Evolutionary conservation across 2,888 invertebrate genomes (phyloP).

Genomic region (Conchocele bisecta): DNA sequence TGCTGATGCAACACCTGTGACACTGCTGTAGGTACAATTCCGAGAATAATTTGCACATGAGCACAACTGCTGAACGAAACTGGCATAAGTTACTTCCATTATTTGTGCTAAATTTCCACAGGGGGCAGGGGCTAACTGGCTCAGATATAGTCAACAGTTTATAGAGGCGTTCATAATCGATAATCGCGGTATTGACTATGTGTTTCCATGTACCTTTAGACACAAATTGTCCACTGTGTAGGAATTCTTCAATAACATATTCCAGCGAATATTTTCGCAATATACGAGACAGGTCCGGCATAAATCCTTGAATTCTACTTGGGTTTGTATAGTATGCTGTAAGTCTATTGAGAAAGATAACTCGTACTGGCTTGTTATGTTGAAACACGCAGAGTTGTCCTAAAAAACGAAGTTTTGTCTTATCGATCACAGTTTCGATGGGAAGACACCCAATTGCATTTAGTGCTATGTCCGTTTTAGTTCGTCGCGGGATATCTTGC

Average conservation of each 20-base stretch:
- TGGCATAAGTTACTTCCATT: too few species aligned
- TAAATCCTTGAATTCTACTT: neutral
- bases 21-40: too few species aligned
- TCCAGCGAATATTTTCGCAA: neutral
- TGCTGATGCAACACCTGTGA: too few species aligned
- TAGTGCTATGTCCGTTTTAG: neutral
- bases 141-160: too few species aligned
- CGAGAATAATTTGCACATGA: too few species aligned
- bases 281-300: neutral
- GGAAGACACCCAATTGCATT: neutral
- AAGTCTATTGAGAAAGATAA: neutral
- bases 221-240: neutral
- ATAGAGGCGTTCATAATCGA: too few species aligned
- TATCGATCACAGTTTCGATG: neutral
- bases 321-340: neutral
- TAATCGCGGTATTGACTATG: too few species aligned
- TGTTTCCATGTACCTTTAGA: neutral
- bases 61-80: too few species aligned
- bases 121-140: too few species aligned
- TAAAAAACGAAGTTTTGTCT: neutral
- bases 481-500: neutral
- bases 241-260: neutral
- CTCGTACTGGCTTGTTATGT: neutral
- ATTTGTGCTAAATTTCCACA: too few species aligned
- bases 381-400: neutral